Evolutionary conservation across 2,797 vertebrate genomes (phyloP).

Genomic region (Malacoraja senta): DNA sequence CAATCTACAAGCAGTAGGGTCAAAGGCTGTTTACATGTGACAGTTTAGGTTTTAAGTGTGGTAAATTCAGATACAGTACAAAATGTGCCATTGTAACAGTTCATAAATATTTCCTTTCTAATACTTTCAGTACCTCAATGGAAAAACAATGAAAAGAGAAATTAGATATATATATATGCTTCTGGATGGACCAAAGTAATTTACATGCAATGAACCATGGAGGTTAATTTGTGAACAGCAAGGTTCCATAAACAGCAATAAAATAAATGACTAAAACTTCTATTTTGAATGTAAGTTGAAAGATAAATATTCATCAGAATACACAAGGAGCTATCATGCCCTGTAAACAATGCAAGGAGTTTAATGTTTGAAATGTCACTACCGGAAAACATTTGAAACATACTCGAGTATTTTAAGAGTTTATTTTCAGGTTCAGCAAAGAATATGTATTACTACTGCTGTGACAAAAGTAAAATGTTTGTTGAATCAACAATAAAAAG

Average conservation of each 20-base stretch:
- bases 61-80: not conserved
- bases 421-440: not conserved
- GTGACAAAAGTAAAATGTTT: too few species aligned
- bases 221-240: too few species aligned
- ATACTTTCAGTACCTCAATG: not conserved
- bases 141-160: slow-evolving; percentile 1
- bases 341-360: not conserved
- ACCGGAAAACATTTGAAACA: too few species aligned
- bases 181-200: not conserved
- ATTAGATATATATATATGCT: not conserved
- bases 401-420: too few species aligned
- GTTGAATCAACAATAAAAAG: not conserved
- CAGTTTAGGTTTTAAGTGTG: not conserved
- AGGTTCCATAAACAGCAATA: too few species aligned
- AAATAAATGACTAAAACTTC: not conserved
- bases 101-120: not conserved
- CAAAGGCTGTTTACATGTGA: not conserved
- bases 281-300: not conserved
- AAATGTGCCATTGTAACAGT: not conserved
- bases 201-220: not conserved
- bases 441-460: not conserved
- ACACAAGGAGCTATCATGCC: not conserved
- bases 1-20: not conserved
- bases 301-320: not conserved
- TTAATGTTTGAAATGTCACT: too few species aligned